phyloP scores from a whole-genome alignment of 2,888 invertebrate species.

The Suillia variegata region DNA sequence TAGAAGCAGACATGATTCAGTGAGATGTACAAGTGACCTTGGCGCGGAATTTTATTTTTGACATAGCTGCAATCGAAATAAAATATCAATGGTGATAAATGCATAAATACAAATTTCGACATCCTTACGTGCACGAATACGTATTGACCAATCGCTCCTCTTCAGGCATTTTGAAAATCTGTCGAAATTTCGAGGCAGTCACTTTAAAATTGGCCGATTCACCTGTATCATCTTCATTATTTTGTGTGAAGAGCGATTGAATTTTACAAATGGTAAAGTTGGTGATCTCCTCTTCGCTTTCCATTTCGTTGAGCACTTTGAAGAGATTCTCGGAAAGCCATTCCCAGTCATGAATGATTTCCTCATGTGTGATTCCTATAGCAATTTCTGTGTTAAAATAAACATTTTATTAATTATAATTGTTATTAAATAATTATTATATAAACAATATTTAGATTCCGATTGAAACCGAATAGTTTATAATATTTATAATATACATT shows the following conservation, averaged over 20 bases:
- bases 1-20: conserved; percentile 96
- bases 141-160: conserved; percentile 97
- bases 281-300: conserved; percentile 90
- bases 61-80: conserved; percentile 74
- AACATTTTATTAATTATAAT: background rate
- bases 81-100: background rate
- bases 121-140: conserved; percentile 89
- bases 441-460: no score
- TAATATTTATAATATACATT: no score
- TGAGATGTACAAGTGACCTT: conserved; percentile 97
- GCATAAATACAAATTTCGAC: background rate
- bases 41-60: conserved; percentile 91
- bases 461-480: no score
- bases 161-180: conserved; percentile 86
- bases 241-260: conserved; percentile 87
- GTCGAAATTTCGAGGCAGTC: conserved; percentile 85
- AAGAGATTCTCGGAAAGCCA: conserved; percentile 90
- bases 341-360: conserved; percentile 91
- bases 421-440: no score
- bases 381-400: conserved; percentile 80
- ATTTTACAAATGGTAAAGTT: conserved; percentile 96
- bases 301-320: conserved; percentile 86
- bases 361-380: conserved; percentile 82
- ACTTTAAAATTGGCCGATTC: conserved; percentile 67
- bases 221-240: conserved; percentile 57